Evolutionary conservation across 2,888 invertebrate species (phyloP), one percentile per base, ranked within the genome.

Genomic region (Fragum fragum): DNA sequence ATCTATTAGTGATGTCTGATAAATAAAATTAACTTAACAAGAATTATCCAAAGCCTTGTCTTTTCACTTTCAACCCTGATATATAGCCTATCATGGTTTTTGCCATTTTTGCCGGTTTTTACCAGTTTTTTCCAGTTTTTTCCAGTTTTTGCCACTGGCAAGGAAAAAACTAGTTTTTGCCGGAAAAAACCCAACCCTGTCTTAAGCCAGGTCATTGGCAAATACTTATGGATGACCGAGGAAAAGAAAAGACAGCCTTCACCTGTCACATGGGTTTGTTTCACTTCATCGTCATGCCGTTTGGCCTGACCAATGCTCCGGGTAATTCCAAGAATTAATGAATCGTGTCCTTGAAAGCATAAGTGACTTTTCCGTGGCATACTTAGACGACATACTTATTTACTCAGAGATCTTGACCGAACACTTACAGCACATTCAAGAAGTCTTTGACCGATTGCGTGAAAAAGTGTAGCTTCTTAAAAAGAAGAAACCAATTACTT

Each of bases 341-440:
- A 36, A n/a, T 16, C 59, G 70, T 28, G 85, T 81, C 11, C 59
- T 85, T 9, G 53, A 83, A 39, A 85, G 78, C 2, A 61, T 73
- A 11, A 80, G 78, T 39, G 42, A 69, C 9, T 88, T 86, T 61
- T 39, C 68, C 23, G 57, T 47, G 16, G 73, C 47, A 32, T 87
- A 88, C 55, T 39, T 87, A 6, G 86, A 88, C 55, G 83, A 87
- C 29, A 81, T 87, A 21, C 29, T 87, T 1, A 78, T 87, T 18
- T 84, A 78, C 26, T 73, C 68, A 52, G 18, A 57, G 26, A 76
- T 75, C 9, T 7, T 70, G 18, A 79, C 85, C 26, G 83, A 85
- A 39, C 87, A 83, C 59, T n/a, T 78, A n/a, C 23, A 71, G 32
- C 78, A 79, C 66, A 70, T 77, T 9, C 59, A 79, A 57, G 11